These are phyloP conservation scores for Prochilodus magdalenae DNA, from an alignment of 2,113 vertebrate species.

Conservation along the genomic window DNA sequence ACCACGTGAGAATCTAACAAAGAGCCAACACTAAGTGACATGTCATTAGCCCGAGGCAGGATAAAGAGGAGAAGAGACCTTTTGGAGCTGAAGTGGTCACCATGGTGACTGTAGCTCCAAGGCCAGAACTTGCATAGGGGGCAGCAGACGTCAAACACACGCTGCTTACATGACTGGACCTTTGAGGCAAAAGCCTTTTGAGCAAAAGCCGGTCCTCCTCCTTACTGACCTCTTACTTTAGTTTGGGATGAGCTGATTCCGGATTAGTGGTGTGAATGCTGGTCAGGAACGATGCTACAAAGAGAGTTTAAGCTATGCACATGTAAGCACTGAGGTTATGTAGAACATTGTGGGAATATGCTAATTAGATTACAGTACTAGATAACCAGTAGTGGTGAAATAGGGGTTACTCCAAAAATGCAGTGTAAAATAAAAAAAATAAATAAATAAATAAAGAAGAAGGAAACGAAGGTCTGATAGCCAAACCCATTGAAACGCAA, in stretches of 20 bases:
- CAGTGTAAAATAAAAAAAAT: conserved; percentile 53
- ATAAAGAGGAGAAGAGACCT: conserved; percentile 61
- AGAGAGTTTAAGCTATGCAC: conserved; percentile 69
- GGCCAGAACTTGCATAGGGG: conserved; percentile 43
- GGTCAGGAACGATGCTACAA: conserved; percentile 57
- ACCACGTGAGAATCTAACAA: conserved; percentile 69
- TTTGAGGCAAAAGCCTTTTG: not conserved
- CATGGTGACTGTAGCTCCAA: conserved; percentile 63
- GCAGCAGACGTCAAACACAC: conserved; percentile 58
- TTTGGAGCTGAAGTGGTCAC: conserved; percentile 70
- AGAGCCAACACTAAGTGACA: conserved; percentile 70
- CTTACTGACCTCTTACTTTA: not conserved
- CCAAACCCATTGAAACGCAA: too few relatives aligned
- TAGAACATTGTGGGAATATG: conserved; percentile 71
- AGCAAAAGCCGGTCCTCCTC: not conserved
- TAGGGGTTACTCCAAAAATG: conserved; percentile 66
- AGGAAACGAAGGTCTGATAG: not conserved
- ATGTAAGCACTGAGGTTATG: conserved; percentile 72
- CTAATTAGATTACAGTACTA: conserved; percentile 90
- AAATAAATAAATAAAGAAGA: too few relatives aligned
- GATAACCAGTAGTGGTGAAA: conserved; percentile 78
- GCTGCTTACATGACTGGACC: not conserved
- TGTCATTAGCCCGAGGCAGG: conserved; percentile 75
- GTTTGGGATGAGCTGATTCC: not conserved
- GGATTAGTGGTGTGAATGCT: not conserved